These are phyloP conservation scores for Dasysyrphus tricinctus DNA, from an alignment of 2,888 invertebrate species.

Conservation along the genomic window DNA sequence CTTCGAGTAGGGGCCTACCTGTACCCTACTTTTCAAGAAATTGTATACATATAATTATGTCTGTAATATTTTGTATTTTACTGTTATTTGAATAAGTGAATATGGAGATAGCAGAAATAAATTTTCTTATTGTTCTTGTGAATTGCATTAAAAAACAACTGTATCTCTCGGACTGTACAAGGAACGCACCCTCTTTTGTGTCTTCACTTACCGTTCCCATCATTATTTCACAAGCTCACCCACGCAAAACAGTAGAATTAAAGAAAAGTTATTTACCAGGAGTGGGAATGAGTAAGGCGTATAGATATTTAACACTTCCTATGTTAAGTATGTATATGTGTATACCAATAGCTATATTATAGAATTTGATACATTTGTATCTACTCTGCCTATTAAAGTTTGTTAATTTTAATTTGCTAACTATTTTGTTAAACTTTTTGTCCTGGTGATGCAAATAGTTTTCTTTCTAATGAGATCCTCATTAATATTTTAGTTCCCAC, in stretches of 20 bases:
- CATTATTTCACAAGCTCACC: neutral
- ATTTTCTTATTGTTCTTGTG: no score
- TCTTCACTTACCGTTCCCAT: neutral
- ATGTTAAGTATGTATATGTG: neutral
- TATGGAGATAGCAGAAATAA: no score
- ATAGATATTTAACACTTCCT: no score
- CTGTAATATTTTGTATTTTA: no score
- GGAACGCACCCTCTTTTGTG: constrained; percentile 5
- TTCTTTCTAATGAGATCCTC: constrained; percentile 10
- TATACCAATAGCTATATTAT: neutral
- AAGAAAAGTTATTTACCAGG: neutral
- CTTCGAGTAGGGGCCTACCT: no score
- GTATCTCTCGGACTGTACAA: neutral
- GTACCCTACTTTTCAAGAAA: no score
- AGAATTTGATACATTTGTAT: neutral
- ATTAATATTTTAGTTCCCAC: neutral
- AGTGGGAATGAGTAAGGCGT: neutral
- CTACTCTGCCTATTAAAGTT: neutral
- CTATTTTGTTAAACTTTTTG: constrained; percentile 12
- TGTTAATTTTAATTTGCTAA: constrained; percentile 15
- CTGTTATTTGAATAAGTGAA: no score
- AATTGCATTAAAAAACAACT: no score
- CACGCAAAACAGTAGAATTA: constrained; percentile 2
- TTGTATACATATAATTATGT: no score
- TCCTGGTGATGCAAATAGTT: neutral